phyloP scores from a whole-genome alignment of 2,797 vertebrate species.

The Tamandua tetradactyla region DNA sequence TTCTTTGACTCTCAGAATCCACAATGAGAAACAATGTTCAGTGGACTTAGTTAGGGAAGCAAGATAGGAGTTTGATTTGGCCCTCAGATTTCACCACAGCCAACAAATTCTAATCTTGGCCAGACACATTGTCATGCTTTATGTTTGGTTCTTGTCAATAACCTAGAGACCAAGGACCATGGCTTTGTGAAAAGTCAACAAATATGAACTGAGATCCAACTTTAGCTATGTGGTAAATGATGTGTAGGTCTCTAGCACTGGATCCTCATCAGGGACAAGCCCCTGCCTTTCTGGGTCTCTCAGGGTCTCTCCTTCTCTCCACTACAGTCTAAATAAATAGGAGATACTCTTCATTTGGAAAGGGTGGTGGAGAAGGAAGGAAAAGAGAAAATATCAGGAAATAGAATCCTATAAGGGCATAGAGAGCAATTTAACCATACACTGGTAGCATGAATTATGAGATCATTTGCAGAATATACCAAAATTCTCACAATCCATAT shows the following conservation, averaged over 20 bases:
- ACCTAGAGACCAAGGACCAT: constrained; percentile 5
- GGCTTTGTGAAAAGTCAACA: constrained; percentile 61
- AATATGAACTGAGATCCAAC: not conserved
- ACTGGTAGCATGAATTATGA: not conserved
- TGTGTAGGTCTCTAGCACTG: not conserved
- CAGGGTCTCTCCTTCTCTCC: not conserved
- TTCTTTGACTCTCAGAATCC: constrained; percentile 63
- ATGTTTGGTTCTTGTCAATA: constrained; percentile 47
- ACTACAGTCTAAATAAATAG: not conserved
- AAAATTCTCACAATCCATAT: not conserved
- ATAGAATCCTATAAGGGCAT: not conserved
- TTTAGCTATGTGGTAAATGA: not conserved
- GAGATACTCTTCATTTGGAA: not conserved
- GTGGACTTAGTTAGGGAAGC: constrained; percentile 5
- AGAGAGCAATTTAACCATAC: not conserved
- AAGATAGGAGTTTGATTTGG: constrained; percentile 55
- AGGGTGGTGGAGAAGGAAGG: not conserved
- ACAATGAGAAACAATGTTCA: constrained; percentile 63
- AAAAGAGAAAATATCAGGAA: constrained; percentile 5
- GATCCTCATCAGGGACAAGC: not conserved
- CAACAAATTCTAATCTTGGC: constrained; percentile 59
- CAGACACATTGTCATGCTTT: not conserved
- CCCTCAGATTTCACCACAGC: constrained; percentile 33
- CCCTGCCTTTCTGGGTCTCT: not conserved
- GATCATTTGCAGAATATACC: not conserved